Evolutionary conservation across 2,113 vertebrate genomes (phyloP), one percentile per base, ranked within the genome.

Genomic region (Piliocolobus tephrosceles): DNA sequence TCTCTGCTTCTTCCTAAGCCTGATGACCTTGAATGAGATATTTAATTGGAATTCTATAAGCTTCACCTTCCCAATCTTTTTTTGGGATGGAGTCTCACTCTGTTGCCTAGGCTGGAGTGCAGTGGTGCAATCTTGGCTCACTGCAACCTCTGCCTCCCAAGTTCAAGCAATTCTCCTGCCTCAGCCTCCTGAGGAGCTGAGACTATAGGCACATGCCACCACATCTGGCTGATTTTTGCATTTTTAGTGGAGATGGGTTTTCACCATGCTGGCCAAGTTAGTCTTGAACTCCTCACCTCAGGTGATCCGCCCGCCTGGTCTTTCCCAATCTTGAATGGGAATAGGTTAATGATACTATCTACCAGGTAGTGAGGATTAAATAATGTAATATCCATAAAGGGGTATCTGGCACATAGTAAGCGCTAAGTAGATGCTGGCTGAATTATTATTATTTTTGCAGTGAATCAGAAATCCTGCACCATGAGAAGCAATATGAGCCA

Each of bases 401-500:
- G 47, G 32, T 14, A 1, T 52, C 43, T 72, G 57, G 82, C 66
- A 22, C 16, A 40, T 22, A 22, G 88, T 52, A 27, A 75, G 9
- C 52, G 66, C 45, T 88, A 8, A 79, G 1, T 55, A 32, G 55
- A 10, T 81, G 66, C 50, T 89, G 47, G 23, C 68, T 18, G 43
- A 50, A 11, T 93, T 72, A 10, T 90, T 81, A 5, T 80, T 80
- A 91, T 98, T 97, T 97, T 91, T 96, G 66, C 98, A 99, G 99
- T 97, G 99, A 99, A 96, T 99, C 99, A 12, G 99, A 99, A 98
- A 99, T 99, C 98, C 98, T 99, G 98, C 99, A 99, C 97, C 99
- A 99, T 0, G 99, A 99, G 99, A 99, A 99, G 98, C 99, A 99
- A 91, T 99, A 99, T 7, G 99, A 99, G 98, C 99, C 99, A 6